Evolutionary conservation across 2,797 vertebrate genomes (phyloP), one percentile per base, ranked within the genome.

Genomic region (Mormyrus proboscirostris): DNA sequence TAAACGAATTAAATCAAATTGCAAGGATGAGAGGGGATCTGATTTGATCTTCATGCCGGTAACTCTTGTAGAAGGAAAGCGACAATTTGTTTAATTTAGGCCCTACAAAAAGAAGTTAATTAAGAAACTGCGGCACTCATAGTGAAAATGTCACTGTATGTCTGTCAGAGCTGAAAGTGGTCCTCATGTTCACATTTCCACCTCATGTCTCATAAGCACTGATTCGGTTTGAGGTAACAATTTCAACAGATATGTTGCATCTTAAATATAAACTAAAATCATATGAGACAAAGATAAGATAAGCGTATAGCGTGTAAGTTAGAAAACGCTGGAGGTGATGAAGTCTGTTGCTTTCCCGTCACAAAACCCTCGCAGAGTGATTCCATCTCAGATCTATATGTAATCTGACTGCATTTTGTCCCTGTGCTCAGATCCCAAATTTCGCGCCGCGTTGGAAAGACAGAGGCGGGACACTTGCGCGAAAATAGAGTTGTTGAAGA

Each of bases 401-500:
- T 33, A 2, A 33, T 1, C 12, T 69, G 25, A 29, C 73, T 38
- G 38, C 73, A 41, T 79, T 79, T 19, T 2, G 16, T 79, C 16
- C 73, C 73, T 19, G 12, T 79, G 73, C 12, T 79, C 69, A 41
- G 69, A 41, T 41, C 73, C 47, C 14, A 19, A 44, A 57, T 41
- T n/a, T 16, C 5, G 29, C 9, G 10, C 9, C 0, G 62, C 3
- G 9, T 69, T 25, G 10, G 62, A 38, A 69, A 7, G 89, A 82
- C 59, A 16, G 25, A 14, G 47, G n/a, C 19, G 3, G 50, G 19
- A 65, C 19, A 94, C 95, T 96, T 91, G 96, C 96, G 96, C 95
- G 90, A 95, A 95, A 29, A 95, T 93, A 2, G 96, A 96, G 94
- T 96, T 95, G 91, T 96, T 97, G 94, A 97, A 97, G 93, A 97